Conservation (phyloP, 2,113 vertebrate genomes). For the Crotalus viridis region DNA sequence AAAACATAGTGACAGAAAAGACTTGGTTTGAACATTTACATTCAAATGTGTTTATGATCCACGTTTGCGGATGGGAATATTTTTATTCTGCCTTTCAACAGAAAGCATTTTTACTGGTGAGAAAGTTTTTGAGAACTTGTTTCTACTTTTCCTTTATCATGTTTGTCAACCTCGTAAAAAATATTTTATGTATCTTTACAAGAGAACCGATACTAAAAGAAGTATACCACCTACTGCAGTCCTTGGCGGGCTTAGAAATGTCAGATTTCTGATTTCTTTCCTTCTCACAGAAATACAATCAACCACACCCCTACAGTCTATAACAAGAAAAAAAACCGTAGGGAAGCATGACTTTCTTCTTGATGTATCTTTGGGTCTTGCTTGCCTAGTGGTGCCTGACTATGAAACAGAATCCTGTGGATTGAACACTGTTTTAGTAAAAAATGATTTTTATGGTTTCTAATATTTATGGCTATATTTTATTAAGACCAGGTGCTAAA, state of each 20-base stretch:
- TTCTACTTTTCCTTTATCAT: background rate
- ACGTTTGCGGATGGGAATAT: background rate
- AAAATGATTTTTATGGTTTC: too few species aligned
- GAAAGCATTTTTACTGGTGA: background rate
- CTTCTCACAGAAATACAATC: background rate
- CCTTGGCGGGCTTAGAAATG: background rate
- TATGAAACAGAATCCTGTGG: background rate
- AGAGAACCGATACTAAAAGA: background rate
- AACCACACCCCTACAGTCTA: background rate
- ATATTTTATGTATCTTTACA: background rate
- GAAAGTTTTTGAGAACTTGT: background rate
- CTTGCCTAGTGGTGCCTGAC: background rate
- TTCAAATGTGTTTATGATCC: background rate
- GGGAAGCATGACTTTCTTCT: background rate
- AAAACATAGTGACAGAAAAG: background rate
- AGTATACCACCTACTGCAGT: background rate
- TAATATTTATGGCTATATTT: too few species aligned
- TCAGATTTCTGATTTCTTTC: background rate
- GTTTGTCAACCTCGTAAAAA: background rate
- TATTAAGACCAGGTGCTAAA: too few species aligned
- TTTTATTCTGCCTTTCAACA: background rate
- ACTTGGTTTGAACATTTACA: background rate
- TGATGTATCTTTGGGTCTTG: background rate
- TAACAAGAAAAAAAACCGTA: too few species aligned
- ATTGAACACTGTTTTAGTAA: too few species aligned